These are phyloP conservation scores for Carollia perspicillata DNA, from an alignment of 2,113 vertebrate genomes.

Conservation along the genomic window DNA sequence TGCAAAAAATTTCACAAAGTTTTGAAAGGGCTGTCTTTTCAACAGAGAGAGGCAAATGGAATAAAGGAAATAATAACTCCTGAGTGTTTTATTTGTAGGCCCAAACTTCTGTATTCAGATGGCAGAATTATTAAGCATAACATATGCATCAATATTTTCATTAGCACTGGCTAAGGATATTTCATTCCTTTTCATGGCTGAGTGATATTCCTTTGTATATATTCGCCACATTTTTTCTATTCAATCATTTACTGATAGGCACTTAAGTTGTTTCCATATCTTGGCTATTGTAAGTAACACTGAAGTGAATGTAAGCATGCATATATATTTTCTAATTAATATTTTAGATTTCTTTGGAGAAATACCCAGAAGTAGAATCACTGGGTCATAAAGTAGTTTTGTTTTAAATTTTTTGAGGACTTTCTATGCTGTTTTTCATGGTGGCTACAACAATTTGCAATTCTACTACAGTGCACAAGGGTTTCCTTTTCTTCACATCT, in stretches of 20 bases:
- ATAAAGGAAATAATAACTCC: background rate
- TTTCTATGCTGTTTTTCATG: background rate
- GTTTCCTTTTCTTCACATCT: background rate
- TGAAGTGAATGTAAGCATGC: background rate
- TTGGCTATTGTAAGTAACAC: background rate
- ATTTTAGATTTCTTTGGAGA: background rate
- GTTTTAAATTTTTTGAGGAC: background rate
- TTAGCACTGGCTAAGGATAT: background rate
- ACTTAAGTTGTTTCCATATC: background rate
- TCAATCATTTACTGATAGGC: background rate
- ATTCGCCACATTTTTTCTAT: background rate
- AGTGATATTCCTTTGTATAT: background rate
- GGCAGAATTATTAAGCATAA: background rate
- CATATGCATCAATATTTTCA: background rate
- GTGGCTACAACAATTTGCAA: background rate
- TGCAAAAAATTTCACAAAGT: background rate
- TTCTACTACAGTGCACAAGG: background rate
- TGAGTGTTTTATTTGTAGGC: background rate
- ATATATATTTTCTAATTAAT: background rate
- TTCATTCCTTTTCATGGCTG: background rate
- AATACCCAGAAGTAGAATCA: background rate
- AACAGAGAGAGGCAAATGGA: background rate
- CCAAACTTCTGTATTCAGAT: background rate
- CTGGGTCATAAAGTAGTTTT: background rate
- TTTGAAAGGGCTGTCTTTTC: background rate